phyloP scores from a whole-genome alignment of 2,888 invertebrate species.

The Aleiodes alternator region DNA sequence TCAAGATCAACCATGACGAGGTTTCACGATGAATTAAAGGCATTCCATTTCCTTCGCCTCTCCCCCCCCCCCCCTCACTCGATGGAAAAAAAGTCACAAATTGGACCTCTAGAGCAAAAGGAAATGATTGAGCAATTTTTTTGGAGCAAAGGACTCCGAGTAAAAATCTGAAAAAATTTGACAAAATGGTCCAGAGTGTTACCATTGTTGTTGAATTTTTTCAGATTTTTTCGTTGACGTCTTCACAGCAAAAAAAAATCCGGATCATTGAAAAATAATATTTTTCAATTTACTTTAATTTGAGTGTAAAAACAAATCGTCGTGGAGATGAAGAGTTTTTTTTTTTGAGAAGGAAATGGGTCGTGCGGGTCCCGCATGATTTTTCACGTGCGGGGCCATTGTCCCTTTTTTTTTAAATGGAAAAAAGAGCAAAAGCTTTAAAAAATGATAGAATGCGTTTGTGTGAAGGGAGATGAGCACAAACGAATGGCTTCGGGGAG shows the following conservation, averaged over 20 bases:
- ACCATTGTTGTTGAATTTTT: too few relatives aligned
- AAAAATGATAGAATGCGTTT: slow-evolving; percentile 32
- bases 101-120: too few relatives aligned
- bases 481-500: slow-evolving; percentile 25
- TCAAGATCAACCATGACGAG: slow-evolving; percentile 21
- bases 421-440: slow-evolving; percentile 8
- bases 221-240: too few relatives aligned
- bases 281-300: too few relatives aligned
- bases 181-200: too few relatives aligned
- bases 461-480: slow-evolving; percentile 37
- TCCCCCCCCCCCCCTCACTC: background rate
- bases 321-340: background rate
- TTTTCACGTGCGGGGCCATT: slow-evolving; percentile 51
- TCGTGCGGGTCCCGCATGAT: slow-evolving; percentile 54
- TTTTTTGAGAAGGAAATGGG: slow-evolving; percentile 19
- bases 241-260: too few relatives aligned
- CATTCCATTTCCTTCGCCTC: background rate
- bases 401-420: slow-evolving; percentile 10
- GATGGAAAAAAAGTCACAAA: slow-evolving; percentile 30
- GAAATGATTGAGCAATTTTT: too few relatives aligned
- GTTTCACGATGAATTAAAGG: slow-evolving; percentile 44
- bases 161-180: too few relatives aligned
- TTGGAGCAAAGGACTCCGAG: too few relatives aligned
- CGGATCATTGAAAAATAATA: too few relatives aligned
- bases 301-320: background rate